Percentiles rank a stretch among this genome's conserved stretches.
Evolutionary conservation across 2,113 vertebrate genomes (phyloP).

Genomic region (Coreoperca whiteheadi): DNA sequence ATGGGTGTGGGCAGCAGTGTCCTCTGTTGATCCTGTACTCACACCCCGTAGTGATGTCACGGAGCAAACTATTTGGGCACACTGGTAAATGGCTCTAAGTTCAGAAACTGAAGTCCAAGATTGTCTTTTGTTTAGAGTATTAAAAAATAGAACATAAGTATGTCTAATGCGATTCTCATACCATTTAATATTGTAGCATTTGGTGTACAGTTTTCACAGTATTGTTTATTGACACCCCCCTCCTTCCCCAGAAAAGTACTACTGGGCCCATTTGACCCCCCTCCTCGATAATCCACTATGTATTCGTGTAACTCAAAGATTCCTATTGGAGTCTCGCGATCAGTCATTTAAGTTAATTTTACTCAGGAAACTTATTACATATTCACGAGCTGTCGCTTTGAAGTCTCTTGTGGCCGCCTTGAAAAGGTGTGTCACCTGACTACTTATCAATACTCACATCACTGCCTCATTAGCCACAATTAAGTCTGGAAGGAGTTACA

Average conservation of each 20-base stretch:
- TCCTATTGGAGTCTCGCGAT: no score
- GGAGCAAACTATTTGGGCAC: background rate
- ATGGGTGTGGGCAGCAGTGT: background rate
- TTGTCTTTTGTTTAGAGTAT: background rate
- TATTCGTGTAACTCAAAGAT: no score
- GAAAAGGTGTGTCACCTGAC: conserved; percentile 51
- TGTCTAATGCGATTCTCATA: background rate
- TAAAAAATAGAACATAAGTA: background rate
- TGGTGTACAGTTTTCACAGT: background rate
- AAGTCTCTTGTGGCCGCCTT: conserved; percentile 18
- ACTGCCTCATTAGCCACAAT: conserved; percentile 67
- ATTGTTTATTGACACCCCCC: no score
- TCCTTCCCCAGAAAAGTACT: no score
- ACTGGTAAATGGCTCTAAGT: no score
- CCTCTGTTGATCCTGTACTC: background rate
- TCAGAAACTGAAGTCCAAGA: no score
- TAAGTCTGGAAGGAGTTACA: conserved; percentile 58
- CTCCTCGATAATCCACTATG: no score
- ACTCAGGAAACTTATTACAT: background rate
- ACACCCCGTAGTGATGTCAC: background rate
- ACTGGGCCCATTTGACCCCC: background rate
- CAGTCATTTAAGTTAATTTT: background rate
- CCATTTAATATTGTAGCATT: background rate
- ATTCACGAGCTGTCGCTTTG: conserved; percentile 22
- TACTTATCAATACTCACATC: conserved; percentile 58